Percentiles rank a stretch among this genome's conserved stretches.
Evolutionary conservation across 2,888 invertebrate species (phyloP).

Genomic region (Helobdella robusta): DNA sequence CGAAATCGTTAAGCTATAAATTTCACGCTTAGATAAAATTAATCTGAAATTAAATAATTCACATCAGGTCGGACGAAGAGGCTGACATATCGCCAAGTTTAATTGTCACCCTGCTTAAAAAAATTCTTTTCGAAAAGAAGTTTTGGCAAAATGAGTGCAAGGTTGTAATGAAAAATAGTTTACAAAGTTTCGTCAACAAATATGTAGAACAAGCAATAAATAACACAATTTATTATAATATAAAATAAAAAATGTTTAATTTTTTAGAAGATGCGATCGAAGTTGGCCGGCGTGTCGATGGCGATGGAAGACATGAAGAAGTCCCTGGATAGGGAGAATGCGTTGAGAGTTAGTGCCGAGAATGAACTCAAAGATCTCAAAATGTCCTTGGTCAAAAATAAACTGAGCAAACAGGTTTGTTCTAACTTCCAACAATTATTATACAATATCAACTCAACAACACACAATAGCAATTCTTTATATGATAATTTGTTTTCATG

Average conservation of each 20-base stretch:
- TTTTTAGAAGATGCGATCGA: background rate
- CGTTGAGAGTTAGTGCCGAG: background rate
- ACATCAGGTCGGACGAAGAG: background rate
- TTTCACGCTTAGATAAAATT: background rate
- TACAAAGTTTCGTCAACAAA: too few species aligned
- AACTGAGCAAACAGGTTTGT: too few species aligned
- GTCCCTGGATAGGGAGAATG: background rate
- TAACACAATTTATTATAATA: too few species aligned
- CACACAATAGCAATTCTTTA: too few species aligned
- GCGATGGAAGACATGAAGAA: background rate
- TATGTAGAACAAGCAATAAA: too few species aligned
- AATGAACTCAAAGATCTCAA: background rate
- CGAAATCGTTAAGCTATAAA: too few species aligned
- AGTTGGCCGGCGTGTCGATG: background rate
- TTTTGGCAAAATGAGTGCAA: conserved; percentile 7
- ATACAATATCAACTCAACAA: too few species aligned
- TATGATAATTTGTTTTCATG: too few species aligned
- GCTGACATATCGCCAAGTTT: background rate
- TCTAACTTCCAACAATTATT: too few species aligned
- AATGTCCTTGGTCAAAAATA: too few species aligned
- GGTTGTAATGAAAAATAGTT: too few species aligned
- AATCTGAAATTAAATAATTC: background rate
- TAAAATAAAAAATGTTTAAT: too few species aligned
- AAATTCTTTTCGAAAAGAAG: background rate
- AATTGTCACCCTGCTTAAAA: background rate